Conservation (phyloP, 2,888 invertebrate genomes). For the Tenthredo distinguenda region DNA sequence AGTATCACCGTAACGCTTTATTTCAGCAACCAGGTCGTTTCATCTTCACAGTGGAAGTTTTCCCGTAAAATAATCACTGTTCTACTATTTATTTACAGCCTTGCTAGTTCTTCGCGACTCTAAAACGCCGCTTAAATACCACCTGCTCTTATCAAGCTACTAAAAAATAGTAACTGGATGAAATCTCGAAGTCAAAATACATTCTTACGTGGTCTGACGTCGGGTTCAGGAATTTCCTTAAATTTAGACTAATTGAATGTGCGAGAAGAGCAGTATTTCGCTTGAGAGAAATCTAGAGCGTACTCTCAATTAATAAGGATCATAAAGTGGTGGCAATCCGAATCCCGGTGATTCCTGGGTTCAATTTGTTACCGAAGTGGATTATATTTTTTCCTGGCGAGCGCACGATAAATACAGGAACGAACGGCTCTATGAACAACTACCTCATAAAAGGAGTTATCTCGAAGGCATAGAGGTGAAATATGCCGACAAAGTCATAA, state of each 20-base stretch:
- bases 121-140: background rate
- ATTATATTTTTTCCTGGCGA: slow-evolving; percentile 16
- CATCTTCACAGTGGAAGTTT: background rate
- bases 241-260: background rate
- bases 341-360: background rate
- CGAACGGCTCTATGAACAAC: slow-evolving; percentile 31
- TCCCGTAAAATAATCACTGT: slow-evolving; percentile 19
- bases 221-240: background rate
- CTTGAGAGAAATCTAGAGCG: background rate
- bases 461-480: slow-evolving; percentile 44
- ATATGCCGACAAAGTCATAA: slow-evolving; percentile 47
- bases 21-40: background rate
- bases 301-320: background rate
- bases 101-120: background rate
- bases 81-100: slow-evolving; percentile 1
- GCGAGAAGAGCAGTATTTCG: background rate
- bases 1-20: slow-evolving; percentile 37
- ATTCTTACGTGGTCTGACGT: background rate
- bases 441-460: slow-evolving; percentile 47
- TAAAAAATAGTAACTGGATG: background rate
- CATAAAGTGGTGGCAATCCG: background rate
- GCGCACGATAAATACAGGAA: slow-evolving; percentile 17
- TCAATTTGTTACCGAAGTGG: background rate
- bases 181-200: background rate
- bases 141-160: background rate